Conservation (phyloP, 2,113 vertebrate genomes). For the Corydoras sp. region DNA sequence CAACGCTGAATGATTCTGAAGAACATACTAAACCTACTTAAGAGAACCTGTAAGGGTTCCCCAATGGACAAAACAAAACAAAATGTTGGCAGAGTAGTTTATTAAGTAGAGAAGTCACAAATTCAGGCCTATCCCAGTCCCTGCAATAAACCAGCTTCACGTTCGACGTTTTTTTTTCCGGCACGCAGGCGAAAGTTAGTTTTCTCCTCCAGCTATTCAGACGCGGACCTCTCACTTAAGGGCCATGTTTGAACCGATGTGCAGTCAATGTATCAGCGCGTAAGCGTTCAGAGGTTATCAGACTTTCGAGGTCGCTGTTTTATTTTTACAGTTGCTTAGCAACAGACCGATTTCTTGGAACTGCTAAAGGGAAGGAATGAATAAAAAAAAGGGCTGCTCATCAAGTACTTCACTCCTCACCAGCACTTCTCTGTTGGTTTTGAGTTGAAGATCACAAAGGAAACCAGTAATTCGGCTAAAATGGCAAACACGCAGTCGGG, state of each 20-base stretch:
- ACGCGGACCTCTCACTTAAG: neutral
- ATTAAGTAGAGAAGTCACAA: too few species aligned
- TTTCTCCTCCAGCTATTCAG: neutral
- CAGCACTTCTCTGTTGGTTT: constrained; percentile 9
- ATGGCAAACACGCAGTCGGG: too few species aligned
- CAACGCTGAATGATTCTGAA: too few species aligned
- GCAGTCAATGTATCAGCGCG: constrained; percentile 33
- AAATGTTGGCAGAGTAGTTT: too few species aligned
- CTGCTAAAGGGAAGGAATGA: constrained; percentile 38
- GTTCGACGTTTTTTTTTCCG: too few species aligned
- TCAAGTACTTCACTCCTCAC: constrained; percentile 33
- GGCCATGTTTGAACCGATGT: constrained; percentile 14
- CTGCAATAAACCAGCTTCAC: neutral
- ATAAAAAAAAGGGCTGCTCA: constrained; percentile 39
- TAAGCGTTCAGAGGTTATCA: constrained; percentile 48
- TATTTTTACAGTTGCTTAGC: constrained; percentile 71
- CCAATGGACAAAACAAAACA: too few species aligned
- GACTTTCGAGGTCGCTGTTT: constrained; percentile 54
- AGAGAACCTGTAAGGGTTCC: too few species aligned
- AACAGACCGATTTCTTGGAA: constrained; percentile 56
- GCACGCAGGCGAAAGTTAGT: neutral
- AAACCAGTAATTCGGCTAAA: too few species aligned
- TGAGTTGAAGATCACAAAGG: too few species aligned
- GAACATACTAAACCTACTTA: too few species aligned
- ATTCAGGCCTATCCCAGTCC: neutral